Evolutionary conservation across 2,113 vertebrate genomes (phyloP).

Genomic region (Cairina moschata): DNA sequence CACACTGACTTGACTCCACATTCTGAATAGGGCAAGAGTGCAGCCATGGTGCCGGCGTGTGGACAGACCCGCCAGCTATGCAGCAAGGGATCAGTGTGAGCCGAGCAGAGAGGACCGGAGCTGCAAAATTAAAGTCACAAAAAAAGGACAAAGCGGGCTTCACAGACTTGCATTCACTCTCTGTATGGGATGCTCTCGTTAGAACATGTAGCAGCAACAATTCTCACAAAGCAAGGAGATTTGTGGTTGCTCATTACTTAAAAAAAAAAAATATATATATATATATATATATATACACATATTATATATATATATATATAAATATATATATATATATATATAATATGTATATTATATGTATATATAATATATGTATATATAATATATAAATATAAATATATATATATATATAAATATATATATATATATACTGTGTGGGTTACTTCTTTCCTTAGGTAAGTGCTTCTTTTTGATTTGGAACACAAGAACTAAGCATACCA

Average conservation of each 20-base stretch:
- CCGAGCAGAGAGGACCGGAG: background rate
- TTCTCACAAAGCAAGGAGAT: background rate
- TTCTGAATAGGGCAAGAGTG: constrained; percentile 28
- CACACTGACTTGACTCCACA: background rate
- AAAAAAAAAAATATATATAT: background rate
- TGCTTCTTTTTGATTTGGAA: background rate
- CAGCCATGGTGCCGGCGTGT: background rate
- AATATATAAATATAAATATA: too few species aligned
- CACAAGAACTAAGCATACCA: background rate
- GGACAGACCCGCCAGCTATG: background rate
- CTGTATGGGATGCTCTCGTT: background rate
- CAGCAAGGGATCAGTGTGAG: background rate
- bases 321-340: too few species aligned
- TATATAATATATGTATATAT: too few species aligned
- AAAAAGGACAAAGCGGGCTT: background rate
- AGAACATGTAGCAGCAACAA: background rate
- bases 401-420: too few species aligned
- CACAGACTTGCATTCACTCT: background rate
- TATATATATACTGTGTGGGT: too few species aligned
- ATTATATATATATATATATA: too few species aligned
- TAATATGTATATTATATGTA: too few species aligned
- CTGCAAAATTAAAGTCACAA: background rate
- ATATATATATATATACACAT: too few species aligned
- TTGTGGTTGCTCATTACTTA: background rate
- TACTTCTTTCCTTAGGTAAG: background rate